Base-by-base conservation (phyloP, 2,113 vertebrate species). In the Lanius collurio region DNA sequence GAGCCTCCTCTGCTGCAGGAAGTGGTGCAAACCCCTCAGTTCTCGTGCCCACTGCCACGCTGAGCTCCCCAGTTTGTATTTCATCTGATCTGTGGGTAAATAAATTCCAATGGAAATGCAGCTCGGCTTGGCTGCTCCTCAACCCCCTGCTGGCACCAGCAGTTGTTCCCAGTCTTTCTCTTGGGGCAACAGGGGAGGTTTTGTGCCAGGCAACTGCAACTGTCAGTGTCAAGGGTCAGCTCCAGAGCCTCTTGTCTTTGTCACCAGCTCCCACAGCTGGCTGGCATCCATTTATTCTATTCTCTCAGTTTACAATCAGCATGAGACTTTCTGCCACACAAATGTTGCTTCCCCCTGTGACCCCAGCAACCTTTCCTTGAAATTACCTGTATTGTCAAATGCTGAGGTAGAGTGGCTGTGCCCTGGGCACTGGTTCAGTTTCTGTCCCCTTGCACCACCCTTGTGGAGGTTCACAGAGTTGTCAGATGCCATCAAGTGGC, bases 251-350 rank as follows among this genome's bases (percentile, higher is more conserved):
- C 89, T 82, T 87, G 83, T 78, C 81, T 96, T 94, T 93, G 76
- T 91, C 78, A 93, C 84, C 86, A 85, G 74, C 69, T 87, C 84
- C 83, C 83, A 70, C 76, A 96, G 81, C 89, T 95, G 93, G 53
- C 81, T 96, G 96, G 75, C 89, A 94, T 87, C 35, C 62, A 83
- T 87, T 92, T 88, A 64, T 80, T 74, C 69, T 71, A 17, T 76
- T 88, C 44, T 83, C 89, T 83, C 19, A 2, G 6, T 82, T 95
- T 80, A 77, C 47, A 80, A n/a, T 63, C 87, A 83, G 42, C 63
- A 67, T 69, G 63, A 90, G 74, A 85, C 50, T 76, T 68, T 39
- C n/a, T 60, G 88, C 74, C 1, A 2, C 62, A 79, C n/a, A n/a
- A 92, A 78, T 47, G 67, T 69, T 42, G 7, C 59, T 92, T 86